phyloP scores from a whole-genome alignment of 2,888 invertebrate genomes.

The Drosophila anomalata region DNA sequence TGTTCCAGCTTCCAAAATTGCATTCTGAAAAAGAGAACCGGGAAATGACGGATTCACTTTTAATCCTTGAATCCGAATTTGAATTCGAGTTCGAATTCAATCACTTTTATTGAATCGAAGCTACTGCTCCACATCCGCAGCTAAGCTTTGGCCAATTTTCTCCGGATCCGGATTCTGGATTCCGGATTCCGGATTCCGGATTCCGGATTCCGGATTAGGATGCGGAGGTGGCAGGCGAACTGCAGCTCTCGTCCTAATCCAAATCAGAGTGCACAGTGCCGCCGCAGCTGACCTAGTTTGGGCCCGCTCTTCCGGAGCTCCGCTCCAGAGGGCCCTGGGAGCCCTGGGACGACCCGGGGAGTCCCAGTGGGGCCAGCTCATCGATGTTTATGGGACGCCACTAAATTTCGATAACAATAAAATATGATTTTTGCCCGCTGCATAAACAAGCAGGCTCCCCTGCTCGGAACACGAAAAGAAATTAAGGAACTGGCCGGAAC shows the following conservation, averaged over 20 bases:
- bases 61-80: neutral
- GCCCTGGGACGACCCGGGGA: neutral
- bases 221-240: neutral
- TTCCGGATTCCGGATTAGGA: neutral
- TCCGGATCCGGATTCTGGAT: neutral
- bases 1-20: no score
- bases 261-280: neutral
- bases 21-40: no score
- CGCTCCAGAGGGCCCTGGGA: neutral
- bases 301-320: neutral
- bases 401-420: slow-evolving; percentile 77
- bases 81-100: neutral
- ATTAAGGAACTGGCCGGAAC: slow-evolving; percentile 67
- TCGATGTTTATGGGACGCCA: slow-evolving; percentile 65
- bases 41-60: no score
- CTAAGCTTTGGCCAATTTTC: slow-evolving; percentile 1
- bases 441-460: slow-evolving; percentile 21
- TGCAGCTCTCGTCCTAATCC: neutral
- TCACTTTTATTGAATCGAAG: neutral
- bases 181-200: neutral
- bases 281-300: neutral
- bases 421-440: slow-evolving; percentile 70
- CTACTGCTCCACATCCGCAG: neutral
- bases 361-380: slow-evolving; percentile 18
- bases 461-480: slow-evolving; percentile 64